Base-by-base conservation (phyloP, 1,140 invertebrate species). In the Akabosia matsudoensis region DNA sequence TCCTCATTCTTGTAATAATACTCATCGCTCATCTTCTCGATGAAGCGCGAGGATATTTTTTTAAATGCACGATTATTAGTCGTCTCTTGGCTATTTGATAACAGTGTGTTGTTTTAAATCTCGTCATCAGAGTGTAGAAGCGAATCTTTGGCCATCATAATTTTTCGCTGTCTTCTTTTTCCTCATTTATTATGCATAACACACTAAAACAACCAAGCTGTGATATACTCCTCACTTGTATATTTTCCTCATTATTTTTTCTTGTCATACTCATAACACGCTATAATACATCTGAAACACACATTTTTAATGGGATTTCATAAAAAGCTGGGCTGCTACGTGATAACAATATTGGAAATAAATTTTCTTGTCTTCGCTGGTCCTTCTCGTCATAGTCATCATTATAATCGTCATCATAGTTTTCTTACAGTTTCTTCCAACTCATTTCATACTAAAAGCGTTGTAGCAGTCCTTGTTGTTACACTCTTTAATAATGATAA, bases 331-430 rank as follows among this genome's bases (percentile, higher is more conserved):
- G 18, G 18, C 37, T 45, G 37, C 37, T 61, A 61, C 54, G 54
- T 61, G 54, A 61, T 61, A 61, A 61, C 54, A 67, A 67, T 67
- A 67, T 67, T 67, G 61, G 28, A 67, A 67, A 67, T 28, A 31
- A 67, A 67, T 67, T 67, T 28, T 67, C 61, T 67, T 7, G 26
- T 22, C 7, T 28, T 30, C 54, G 13, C n/a, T 22, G 54, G 13
- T 61, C 14, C 37, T 22, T 22, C 54, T 61, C 54, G 24, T 24
- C 54, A 24, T 61, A 13, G 7, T 61, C 54, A 61, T n/a, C 54
- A 61, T 61, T 7, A n/a, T 61, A 4, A 61, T 14, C 10, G 10
- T 51, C 45, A 51, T n/a, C 45, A 51, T 51, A 51, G n/a, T 51
- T 51, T 7, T 61, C 24, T 4, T 22, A 61, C 13, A 24, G 14